Evolutionary conservation across 2,888 invertebrate species (phyloP), one percentile per base, ranked within the genome.

Genomic region (Erebia aethiops): DNA sequence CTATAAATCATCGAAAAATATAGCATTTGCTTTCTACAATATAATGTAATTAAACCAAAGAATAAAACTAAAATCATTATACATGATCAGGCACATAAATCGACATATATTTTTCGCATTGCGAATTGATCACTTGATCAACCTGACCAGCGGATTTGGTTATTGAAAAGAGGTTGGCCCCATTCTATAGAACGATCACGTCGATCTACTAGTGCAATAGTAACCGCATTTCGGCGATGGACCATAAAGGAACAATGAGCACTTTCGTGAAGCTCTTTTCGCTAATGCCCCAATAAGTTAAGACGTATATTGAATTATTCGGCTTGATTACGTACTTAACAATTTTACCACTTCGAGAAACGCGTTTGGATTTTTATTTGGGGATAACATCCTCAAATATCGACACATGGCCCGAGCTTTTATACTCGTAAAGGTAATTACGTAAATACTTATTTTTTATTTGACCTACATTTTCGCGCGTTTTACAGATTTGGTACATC

Each of bases 211-310:
- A 10, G 46, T 74, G 35, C 68, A 67, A 70, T 69, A 73, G 67
- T 69, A 69, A 64, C 71, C 52, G 43, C 60, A 68, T 62, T 66
- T 70, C 18, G 46, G 18, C 21, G 68, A 68, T 63, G 64, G 54
- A 26, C 41, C 65, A 63, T 74, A 74, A 74, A 74, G 58, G 58
- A 68, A 70, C 68, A 68, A 70, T 70, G 58, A 62, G 43, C 62
- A 51, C 60, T 68, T 71, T 57, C 46, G 46, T 61, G 52, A 52
- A 67, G 51, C 43, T 69, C 61, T 58, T 69, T 51, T 49, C 68
- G 41, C n/a, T 65, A 61, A 62, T 66, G 57, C 18, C 18, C 43
- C 63, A 14, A 57, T 35, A 51, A 67, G 13, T 63, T 7, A 67
- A 35, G n/a, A 16, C 13, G 21, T 49, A 35, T 35, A 57, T 67